These are phyloP conservation scores for Paramormyrops kingsleyae DNA, from an alignment of 2,113 vertebrate species.

Conservation along the genomic window DNA sequence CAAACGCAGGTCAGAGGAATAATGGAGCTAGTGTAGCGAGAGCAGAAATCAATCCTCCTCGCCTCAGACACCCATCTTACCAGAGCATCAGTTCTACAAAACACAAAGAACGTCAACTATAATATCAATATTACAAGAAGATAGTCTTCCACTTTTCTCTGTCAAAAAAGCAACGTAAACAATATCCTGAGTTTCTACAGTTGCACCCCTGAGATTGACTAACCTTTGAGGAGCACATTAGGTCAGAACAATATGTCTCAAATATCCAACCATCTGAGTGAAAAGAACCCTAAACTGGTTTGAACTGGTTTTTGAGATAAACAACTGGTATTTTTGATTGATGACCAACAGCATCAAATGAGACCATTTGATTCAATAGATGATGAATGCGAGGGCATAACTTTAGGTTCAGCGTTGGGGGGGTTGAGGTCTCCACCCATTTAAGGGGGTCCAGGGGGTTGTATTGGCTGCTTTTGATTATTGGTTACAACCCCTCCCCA, in stretches of 20 bases:
- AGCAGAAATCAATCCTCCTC: neutral
- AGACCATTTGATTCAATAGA: neutral
- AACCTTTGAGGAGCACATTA: neutral
- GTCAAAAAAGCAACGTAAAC: neutral
- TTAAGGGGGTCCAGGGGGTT: neutral
- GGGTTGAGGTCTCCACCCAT: neutral
- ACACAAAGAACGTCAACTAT: neutral
- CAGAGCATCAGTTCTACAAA: neutral
- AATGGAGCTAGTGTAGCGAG: neutral
- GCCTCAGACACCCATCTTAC: neutral
- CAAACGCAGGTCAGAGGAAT: neutral
- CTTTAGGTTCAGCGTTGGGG: neutral
- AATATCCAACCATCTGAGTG: neutral
- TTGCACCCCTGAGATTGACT: neutral
- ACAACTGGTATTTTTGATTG: neutral
- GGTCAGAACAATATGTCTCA: neutral
- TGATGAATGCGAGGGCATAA: neutral
- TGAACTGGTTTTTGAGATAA: neutral
- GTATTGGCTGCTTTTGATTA: neutral
- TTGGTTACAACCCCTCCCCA: neutral
- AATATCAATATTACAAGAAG: conserved; percentile 11
- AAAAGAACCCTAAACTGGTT: neutral
- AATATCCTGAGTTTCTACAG: neutral
- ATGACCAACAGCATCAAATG: neutral
- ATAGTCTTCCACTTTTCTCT: neutral